Conservation (phyloP, 2,797 vertebrate genomes). For the Sebastes reedi region DNA sequence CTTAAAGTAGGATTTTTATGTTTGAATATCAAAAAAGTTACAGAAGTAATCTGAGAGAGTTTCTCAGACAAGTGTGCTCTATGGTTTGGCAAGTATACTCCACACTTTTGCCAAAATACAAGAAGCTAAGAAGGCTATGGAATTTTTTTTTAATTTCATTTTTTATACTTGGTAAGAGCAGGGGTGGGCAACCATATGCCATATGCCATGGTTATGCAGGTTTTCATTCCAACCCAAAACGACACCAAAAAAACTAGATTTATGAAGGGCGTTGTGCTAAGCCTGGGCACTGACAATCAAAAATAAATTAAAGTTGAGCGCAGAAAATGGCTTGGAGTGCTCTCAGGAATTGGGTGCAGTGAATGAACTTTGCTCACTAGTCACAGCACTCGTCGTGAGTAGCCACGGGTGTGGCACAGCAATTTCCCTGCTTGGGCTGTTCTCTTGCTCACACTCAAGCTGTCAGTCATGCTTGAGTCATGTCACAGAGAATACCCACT, state of each 20-base stretch:
- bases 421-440: slow-evolving; percentile 19
- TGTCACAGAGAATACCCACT: slow-evolving; percentile 18
- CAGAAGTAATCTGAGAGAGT: background rate
- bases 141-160: background rate
- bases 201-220: background rate
- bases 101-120: background rate
- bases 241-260: background rate
- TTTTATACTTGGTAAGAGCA: background rate
- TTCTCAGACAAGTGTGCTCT: background rate
- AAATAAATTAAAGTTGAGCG: slow-evolving; percentile 20
- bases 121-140: background rate
- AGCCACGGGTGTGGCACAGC: background rate
- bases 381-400: background rate
- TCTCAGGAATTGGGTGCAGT: slow-evolving; percentile 18
- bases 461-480: slow-evolving; percentile 27
- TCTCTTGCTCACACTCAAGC: slow-evolving; percentile 22
- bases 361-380: slow-evolving; percentile 26
- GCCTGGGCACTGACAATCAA: background rate
- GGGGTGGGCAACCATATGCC: background rate
- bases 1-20: background rate
- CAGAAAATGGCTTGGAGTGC: slow-evolving; percentile 30
- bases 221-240: background rate
- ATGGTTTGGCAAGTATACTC: background rate
- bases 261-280: background rate
- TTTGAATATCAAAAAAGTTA: slow-evolving; percentile 11